Evolutionary conservation across 2,888 invertebrate species (phyloP).

Genomic region (Allophyes oxyacanthae): DNA sequence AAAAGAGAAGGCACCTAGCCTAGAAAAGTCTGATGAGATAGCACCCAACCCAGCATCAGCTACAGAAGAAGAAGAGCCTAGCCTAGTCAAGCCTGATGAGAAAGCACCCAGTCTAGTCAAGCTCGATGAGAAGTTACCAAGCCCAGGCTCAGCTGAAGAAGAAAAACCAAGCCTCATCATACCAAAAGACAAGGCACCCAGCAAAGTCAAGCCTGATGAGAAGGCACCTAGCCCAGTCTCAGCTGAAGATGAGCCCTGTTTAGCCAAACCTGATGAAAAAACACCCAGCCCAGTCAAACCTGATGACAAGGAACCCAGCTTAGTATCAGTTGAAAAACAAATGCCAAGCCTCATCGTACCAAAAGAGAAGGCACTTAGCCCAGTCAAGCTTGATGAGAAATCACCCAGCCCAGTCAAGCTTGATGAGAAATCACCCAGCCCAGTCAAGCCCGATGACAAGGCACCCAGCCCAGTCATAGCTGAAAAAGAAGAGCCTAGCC

Average conservation of each 20-base stretch:
- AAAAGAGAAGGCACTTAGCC: constrained; percentile 5
- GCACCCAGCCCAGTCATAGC: not conserved
- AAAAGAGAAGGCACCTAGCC: constrained; percentile 3
- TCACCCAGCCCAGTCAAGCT: constrained; percentile 14
- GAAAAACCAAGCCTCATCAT: constrained; percentile 18
- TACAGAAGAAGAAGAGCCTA: constrained; percentile 17
- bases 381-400: constrained; percentile 20
- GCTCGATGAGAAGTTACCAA: too few relatives aligned
- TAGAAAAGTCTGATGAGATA: constrained; percentile 3
- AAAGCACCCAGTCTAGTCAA: constrained; percentile 26
- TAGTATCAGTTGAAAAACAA: not conserved
- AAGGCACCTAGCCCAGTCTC: not conserved
- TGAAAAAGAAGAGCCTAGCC: constrained; percentile 9
- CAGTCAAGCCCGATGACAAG: constrained; percentile 1
- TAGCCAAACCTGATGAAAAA: constrained; percentile 9
- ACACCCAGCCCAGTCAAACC: not conserved
- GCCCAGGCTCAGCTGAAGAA: not conserved
- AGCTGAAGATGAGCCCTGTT: too few relatives aligned
- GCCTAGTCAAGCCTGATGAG: constrained; percentile 16
- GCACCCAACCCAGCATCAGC: not conserved
- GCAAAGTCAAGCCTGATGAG: constrained; percentile 8
- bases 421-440: not conserved
- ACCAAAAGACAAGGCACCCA: constrained; percentile 12
- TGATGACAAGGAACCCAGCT: constrained; percentile 5
- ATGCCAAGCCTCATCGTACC: too few relatives aligned